phyloP scores from a whole-genome alignment of 2,113 vertebrate species.

The Hiodon tergisus region DNA sequence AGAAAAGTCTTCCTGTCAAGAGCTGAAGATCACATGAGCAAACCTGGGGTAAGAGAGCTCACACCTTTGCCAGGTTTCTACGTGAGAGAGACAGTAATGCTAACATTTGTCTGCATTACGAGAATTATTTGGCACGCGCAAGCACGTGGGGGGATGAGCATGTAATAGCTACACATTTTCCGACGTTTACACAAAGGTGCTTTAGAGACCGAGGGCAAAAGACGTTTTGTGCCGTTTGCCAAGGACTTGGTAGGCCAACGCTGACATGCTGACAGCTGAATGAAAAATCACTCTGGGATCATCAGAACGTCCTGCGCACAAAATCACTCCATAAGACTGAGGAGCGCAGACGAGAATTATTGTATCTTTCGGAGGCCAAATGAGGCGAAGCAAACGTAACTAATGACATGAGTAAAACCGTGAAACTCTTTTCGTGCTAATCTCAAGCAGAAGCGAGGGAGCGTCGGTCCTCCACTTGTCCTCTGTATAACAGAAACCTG shows the following conservation, averaged over 20 bases:
- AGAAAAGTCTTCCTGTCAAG: neutral
- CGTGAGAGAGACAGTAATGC: neutral
- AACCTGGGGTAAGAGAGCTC: neutral
- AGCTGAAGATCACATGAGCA: neutral
- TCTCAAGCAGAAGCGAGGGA: neutral
- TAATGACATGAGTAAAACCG: neutral
- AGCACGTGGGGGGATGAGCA: neutral
- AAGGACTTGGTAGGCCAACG: neutral
- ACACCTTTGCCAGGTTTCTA: neutral
- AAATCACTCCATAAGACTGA: neutral
- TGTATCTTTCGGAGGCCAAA: neutral
- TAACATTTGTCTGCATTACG: neutral
- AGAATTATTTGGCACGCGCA: neutral
- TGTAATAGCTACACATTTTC: neutral
- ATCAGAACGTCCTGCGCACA: neutral
- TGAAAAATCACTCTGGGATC: neutral
- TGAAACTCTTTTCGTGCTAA: neutral
- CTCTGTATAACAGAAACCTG: neutral
- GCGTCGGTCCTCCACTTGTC: neutral
- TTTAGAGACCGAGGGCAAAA: neutral
- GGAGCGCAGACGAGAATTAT: neutral
- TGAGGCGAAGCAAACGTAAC: neutral
- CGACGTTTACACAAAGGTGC: neutral
- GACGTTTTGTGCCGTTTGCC: neutral
- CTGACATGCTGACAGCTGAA: constrained; percentile 3